Base-by-base conservation (phyloP, 2,888 invertebrate species). In the Coenonympha arcania region DNA sequence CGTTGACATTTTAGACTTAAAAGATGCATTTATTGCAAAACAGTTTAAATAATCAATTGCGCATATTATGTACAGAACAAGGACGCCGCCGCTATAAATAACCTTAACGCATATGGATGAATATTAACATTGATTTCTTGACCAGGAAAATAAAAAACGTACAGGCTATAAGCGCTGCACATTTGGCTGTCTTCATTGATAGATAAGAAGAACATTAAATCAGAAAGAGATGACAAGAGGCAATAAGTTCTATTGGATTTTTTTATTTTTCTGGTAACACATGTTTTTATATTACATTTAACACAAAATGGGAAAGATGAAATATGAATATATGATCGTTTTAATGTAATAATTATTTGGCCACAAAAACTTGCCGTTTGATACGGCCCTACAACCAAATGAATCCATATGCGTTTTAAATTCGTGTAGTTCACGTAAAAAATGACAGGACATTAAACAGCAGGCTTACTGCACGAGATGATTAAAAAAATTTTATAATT, bases 401-500 rank as follows among this genome's bases (percentile, higher is more conserved):
- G n/a, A 22, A 34, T 55, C 55, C 52, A 52, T 55, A 55, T 52
- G 55, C 42, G 55, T 43, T 52, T 24, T 39, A 31, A 31, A 15
- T 30, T 51, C 48, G 54, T 48, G 43, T 33, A 28, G 8, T 19
- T 39, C 49, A 49, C 46, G 49, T 43, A 37, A 48, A 36, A 47
- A 31, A 16, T 33, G 52, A 55, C 51, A 59, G 53, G 47, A 54
- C 48, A 52, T 22, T 15, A n/a, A 52, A 52, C 33, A 42, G 46
- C 42, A 42, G 42, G 13, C 20, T 34, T 44, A 43, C 50, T 57
- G 55, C 52, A 37, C 24, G 54, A 50, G 47, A 42, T 50, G 47
- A 49, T 37, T 34, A 51, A 54, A 46, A 41, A 37, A 52, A 50
- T 46, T 45, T 49, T 36, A 74, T 73, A 73, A 69, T 65, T 71